Evolutionary conservation across 92 coral and sea anemone genomes (phyloP).

Genomic region (Palythoa heliodiscus): DNA sequence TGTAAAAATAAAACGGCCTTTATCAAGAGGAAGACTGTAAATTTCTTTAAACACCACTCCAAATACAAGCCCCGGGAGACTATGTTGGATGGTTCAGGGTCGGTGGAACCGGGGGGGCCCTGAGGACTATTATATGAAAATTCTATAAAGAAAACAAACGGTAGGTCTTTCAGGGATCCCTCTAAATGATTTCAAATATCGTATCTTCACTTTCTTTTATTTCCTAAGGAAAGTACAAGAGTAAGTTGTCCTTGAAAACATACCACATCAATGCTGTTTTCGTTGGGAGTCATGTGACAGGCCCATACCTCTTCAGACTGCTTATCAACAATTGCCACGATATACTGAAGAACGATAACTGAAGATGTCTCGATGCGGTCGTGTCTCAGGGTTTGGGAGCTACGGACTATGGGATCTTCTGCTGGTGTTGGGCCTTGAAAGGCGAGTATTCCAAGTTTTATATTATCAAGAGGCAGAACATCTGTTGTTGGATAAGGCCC

Average conservation of each 20-base stretch:
- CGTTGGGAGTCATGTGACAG: neutral
- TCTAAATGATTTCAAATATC: too few relatives aligned
- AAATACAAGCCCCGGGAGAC: too few relatives aligned
- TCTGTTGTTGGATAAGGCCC: neutral
- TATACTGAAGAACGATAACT: neutral
- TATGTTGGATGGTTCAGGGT: too few relatives aligned
- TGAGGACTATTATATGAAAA: too few relatives aligned
- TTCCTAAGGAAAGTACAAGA: too few relatives aligned
- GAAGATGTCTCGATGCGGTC: neutral
- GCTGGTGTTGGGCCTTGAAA: neutral
- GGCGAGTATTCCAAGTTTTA: neutral
- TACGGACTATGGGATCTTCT: neutral
- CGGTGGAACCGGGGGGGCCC: too few relatives aligned
- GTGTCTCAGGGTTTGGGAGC: neutral
- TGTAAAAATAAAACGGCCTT: too few relatives aligned
- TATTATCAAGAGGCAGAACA: neutral
- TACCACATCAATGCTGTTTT: neutral
- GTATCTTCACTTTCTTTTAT: too few relatives aligned
- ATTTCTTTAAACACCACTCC: too few relatives aligned
- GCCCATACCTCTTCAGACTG: neutral
- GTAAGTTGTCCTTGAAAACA: neutral
- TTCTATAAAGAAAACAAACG: too few relatives aligned
- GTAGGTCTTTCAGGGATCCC: too few relatives aligned
- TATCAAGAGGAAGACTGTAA: too few relatives aligned
- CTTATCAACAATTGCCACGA: neutral